phyloP scores from a whole-genome alignment of 2,888 invertebrate species.

The Ormyrus thymus region DNA sequence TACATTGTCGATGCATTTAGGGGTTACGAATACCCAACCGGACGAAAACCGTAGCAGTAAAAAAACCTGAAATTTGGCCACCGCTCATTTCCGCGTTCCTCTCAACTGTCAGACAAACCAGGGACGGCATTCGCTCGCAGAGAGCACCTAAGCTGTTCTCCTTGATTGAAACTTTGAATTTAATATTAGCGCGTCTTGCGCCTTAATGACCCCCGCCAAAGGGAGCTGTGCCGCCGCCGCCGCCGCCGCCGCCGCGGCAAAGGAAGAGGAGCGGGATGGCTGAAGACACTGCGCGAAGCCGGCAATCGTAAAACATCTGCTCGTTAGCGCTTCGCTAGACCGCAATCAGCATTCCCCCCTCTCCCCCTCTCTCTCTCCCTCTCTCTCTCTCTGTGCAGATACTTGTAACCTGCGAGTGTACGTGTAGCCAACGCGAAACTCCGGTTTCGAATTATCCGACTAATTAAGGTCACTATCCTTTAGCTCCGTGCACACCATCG shows the following conservation, averaged over 20 bases:
- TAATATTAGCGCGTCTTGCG: not conserved
- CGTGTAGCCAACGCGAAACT: not conserved
- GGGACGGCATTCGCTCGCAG: no score
- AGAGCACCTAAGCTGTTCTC: not conserved
- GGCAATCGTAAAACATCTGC: slow-evolving; percentile 30
- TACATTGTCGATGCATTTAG: no score
- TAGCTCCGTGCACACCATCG: not conserved
- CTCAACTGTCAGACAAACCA: no score
- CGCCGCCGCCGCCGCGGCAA: no score
- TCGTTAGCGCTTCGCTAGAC: slow-evolving; percentile 20
- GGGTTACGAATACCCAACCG: no score
- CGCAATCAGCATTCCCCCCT: slow-evolving; percentile 12
- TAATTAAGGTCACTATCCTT: slow-evolving; percentile 27
- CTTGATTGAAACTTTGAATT: slow-evolving; percentile 28
- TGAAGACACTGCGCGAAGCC: not conserved
- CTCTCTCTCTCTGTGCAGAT: no score
- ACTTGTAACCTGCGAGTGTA: no score
- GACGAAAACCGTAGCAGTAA: no score
- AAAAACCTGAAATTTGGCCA: no score
- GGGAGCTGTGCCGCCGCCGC: not conserved
- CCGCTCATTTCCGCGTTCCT: no score
- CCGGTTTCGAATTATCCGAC: slow-evolving; percentile 20
- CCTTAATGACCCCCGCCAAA: slow-evolving; percentile 23
- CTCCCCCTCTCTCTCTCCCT: no score
- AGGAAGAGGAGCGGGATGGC: no score